Evolutionary conservation across 2,888 invertebrate genomes (phyloP).

Genomic region (Pseudococcus viburni): DNA sequence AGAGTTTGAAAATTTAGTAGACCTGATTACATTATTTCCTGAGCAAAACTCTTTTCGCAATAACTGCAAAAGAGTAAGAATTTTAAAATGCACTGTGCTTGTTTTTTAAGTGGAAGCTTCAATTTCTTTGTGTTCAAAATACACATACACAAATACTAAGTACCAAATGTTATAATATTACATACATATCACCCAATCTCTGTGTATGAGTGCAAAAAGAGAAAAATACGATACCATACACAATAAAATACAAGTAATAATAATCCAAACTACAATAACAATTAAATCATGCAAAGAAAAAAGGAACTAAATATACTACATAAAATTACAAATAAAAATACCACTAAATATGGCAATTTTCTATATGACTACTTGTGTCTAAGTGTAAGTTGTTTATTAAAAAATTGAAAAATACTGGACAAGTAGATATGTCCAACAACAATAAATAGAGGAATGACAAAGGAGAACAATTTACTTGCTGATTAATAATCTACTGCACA

Average conservation of each 20-base stretch:
- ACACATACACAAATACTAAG: neutral
- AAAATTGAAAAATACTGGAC: neutral
- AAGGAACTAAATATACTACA: neutral
- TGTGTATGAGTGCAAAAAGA: neutral
- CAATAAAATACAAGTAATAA: neutral
- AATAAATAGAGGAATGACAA: neutral
- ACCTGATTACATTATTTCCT: too few relatives aligned
- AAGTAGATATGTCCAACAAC: neutral
- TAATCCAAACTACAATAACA: conserved; percentile 8
- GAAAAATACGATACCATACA: neutral
- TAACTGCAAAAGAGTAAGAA: too few relatives aligned
- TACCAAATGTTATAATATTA: too few relatives aligned
- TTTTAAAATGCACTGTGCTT: too few relatives aligned
- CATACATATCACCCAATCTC: too few relatives aligned
- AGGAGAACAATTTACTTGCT: neutral
- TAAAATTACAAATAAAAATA: neutral
- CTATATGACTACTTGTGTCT: neutral
- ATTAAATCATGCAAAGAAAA: neutral
- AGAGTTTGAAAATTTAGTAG: too few relatives aligned
- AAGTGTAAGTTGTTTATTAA: neutral
- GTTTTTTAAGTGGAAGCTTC: too few relatives aligned
- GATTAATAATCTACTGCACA: neutral
- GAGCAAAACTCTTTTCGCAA: too few relatives aligned
- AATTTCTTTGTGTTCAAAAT: conserved; percentile 12
- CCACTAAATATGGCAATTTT: neutral